These are phyloP conservation scores for Bungarus multicinctus DNA, from an alignment of 2,113 vertebrate species.

Conservation along the genomic window DNA sequence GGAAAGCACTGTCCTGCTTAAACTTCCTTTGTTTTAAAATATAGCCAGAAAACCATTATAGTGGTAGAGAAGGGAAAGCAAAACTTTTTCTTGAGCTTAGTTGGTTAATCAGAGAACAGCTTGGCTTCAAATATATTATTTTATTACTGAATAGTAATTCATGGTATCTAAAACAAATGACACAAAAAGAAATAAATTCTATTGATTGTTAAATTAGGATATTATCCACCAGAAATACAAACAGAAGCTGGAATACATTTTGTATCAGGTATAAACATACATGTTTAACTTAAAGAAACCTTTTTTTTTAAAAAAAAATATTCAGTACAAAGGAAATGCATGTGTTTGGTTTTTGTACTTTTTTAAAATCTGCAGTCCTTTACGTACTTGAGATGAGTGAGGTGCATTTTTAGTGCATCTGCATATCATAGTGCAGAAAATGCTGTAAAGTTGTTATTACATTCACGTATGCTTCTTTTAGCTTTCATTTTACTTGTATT, in stretches of 20 bases:
- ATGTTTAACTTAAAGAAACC: background rate
- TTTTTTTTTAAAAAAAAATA: background rate
- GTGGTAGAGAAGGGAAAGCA: background rate
- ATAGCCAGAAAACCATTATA: background rate
- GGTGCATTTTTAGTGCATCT: background rate
- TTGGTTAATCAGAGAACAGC: background rate
- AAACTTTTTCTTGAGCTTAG: background rate
- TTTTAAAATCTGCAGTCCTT: background rate
- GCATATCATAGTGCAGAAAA: background rate
- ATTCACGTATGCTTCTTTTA: background rate
- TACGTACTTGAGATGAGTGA: background rate
- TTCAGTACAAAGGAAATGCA: background rate
- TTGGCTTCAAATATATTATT: background rate
- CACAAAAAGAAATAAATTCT: background rate
- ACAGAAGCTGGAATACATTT: background rate
- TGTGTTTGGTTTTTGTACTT: background rate
- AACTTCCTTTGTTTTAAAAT: background rate
- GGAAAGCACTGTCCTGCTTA: background rate
- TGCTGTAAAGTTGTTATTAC: background rate
- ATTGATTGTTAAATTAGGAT: background rate
- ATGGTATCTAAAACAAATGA: background rate
- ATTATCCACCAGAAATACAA: background rate
- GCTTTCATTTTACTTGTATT: background rate
- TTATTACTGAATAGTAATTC: background rate
- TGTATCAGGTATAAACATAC: background rate